Evolutionary conservation across 2,888 invertebrate species (phyloP).

Genomic region (Melieria crassipennis): DNA sequence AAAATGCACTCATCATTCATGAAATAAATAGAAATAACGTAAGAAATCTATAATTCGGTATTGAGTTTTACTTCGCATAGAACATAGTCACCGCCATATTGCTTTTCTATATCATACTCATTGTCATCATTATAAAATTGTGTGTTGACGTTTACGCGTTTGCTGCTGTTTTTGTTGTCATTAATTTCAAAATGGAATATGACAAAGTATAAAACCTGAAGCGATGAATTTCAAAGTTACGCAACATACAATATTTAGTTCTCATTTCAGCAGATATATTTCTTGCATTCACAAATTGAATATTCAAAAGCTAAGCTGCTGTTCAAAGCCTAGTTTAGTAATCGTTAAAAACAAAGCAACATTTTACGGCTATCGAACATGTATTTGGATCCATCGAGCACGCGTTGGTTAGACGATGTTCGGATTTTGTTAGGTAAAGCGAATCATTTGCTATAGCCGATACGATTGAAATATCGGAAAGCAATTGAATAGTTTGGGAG

Average conservation of each 20-base stretch:
- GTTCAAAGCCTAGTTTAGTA: background rate
- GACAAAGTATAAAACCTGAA: constrained; percentile 45
- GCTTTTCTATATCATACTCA: constrained; percentile 53
- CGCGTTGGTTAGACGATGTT: too few species aligned
- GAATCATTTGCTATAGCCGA: too few species aligned
- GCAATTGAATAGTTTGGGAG: too few species aligned
- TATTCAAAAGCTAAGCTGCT: constrained; percentile 16
- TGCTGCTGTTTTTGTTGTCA: background rate
- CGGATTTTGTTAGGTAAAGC: too few species aligned
- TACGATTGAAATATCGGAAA: too few species aligned
- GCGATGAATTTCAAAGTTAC: constrained; percentile 38
- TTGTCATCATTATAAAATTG: constrained; percentile 26
- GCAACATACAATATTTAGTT: constrained; percentile 3
- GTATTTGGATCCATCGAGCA: too few species aligned
- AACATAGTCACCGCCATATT: constrained; percentile 67
- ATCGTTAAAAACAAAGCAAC: too few species aligned
- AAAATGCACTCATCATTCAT: too few species aligned
- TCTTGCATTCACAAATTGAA: constrained; percentile 24
- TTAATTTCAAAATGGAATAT: constrained; percentile 42
- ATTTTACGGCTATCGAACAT: too few species aligned
- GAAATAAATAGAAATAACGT: too few species aligned
- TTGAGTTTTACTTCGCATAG: constrained; percentile 11
- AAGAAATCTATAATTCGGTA: too few species aligned
- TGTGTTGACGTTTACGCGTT: constrained; percentile 16
- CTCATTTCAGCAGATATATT: constrained; percentile 9